phyloP scores from a whole-genome alignment of 2,888 invertebrate species.

The Steinernema carpocapsae region DNA sequence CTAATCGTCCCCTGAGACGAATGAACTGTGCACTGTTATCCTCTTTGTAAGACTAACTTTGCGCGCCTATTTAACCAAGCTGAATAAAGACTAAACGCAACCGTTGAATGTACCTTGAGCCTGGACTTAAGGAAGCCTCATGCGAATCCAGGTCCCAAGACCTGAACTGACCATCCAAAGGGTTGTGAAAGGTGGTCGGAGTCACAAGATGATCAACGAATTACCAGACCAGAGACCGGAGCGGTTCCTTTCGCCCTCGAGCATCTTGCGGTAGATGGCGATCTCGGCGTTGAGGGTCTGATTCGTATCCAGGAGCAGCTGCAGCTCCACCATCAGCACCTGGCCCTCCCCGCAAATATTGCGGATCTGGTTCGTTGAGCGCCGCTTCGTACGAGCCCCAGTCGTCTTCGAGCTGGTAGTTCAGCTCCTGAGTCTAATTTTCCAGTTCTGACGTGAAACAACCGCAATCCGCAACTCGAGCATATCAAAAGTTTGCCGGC shows the following conservation, averaged over 20 bases:
- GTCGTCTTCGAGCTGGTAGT: slow-evolving; percentile 71
- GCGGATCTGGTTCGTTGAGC: slow-evolving; percentile 69
- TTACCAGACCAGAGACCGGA: slow-evolving; percentile 67
- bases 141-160: too few relatives aligned
- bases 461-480: not conserved
- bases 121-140: too few relatives aligned
- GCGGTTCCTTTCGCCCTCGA: slow-evolving; percentile 73
- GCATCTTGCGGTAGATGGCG: slow-evolving; percentile 73
- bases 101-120: too few relatives aligned
- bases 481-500: slow-evolving; percentile 65
- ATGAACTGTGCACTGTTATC: too few relatives aligned
- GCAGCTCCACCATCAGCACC: slow-evolving; percentile 70
- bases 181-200: too few relatives aligned
- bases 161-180: too few relatives aligned
- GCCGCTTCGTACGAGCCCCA: slow-evolving; percentile 71
- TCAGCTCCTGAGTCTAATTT: slow-evolving; percentile 72
- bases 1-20: too few relatives aligned
- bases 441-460: slow-evolving; percentile 71
- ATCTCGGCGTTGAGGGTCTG: too few relatives aligned
- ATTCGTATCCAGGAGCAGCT: slow-evolving; percentile 72
- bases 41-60: too few relatives aligned
- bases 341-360: slow-evolving; percentile 69
- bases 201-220: too few relatives aligned
- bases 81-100: too few relatives aligned
- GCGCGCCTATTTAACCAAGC: too few relatives aligned